Evolutionary conservation across 1,140 invertebrate genomes (phyloP), one percentile per base, ranked within the genome.

Genomic region (silkworm (Bombyx mori)): DNA sequence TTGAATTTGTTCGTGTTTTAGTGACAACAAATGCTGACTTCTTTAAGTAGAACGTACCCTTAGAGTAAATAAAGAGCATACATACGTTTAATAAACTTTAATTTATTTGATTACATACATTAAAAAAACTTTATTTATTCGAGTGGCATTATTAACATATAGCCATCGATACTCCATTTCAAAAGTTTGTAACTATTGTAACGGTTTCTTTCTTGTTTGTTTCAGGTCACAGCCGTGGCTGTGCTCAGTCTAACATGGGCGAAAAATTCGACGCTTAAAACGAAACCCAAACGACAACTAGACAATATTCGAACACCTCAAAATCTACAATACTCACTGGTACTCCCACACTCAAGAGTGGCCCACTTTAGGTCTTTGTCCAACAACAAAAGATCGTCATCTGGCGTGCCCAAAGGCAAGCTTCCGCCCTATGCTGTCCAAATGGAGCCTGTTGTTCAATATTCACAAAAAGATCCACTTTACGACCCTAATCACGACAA

Each of bases 401-500:
- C 88, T 71, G 82, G 75, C 56, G 65, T 82, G 44, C 73, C 83
- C 44, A 84, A 82, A 60, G 79, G 77, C 45, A 86, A 81, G 55
- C 60, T 87, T 45, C 93, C 93, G 12, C 91, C 93, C 0, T 94
- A 94, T 68, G 93, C 93, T 0, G 93, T 94, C 1, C 92, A 93
- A 75, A 94, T 94, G 93, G 93, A 94, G 76, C 93, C 93, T 4
- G 89, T 94, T 35, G 91, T 93, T 3, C 92, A 94, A 61, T 94
- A 94, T 65, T 94, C 93, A 0, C 93, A 94, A 69, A 89, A 92
- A 69, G 93, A 94, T 82, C 93, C 93, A 2, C 79, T 94, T 1
- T 94, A 93, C 69, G 92, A 92, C 74, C 89, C 90, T 0, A 87
- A 71, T 45, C 75, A 75, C 5, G 77, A 83, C 52, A 77, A 83